Base-by-base conservation (phyloP, 2,113 vertebrate species). In the Sander lucioperca region DNA sequence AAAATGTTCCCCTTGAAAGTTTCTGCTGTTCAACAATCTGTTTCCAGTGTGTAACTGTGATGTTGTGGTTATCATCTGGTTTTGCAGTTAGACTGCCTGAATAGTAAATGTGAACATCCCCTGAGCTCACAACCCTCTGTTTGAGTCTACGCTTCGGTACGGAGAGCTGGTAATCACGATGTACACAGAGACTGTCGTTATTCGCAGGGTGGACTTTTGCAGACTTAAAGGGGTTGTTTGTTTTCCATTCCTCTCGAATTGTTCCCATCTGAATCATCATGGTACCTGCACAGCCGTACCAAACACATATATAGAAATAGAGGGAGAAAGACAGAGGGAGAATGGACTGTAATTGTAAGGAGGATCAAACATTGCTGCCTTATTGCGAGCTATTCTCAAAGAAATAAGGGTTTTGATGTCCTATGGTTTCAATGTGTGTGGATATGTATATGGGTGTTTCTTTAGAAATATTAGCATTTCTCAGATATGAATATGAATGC, bases 341-440 rank as follows among this genome's bases (percentile, higher is more conserved):
- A 92, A 80, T 71, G 56, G 64, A 83, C 86, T 83, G 82, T 79
- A 91, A 91, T 90, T 89, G 84, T 65, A 16, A 78, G 83, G 69
- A 82, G 74, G 56, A 86, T 84, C 5, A 79, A 92, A 86, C 77
- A 79, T 71, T 70, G 78, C 69, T 67, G 48, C 54, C 51, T 85
- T 88, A 80, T 89, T 82, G 54, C 36, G 21, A 74, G 71, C 47
- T 78, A 74, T 91, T 77, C 79, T 76, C 72, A 54, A 84, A 91
- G 74, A 88, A 89, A 94, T 86, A 78, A 82, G 69, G 36, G 19
- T 70, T 69, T 64, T 77, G 65, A 86, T 90, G 87, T 89, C 88
- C 72, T 71, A 25, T 53, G 66, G 33, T 86, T 92, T 77, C 74
- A 53, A 47, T 65, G 66, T 92, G 65, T 54, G 19, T 10, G 39